phyloP scores from a whole-genome alignment of 2,888 invertebrate genomes.

The Lepas anatifera region DNA sequence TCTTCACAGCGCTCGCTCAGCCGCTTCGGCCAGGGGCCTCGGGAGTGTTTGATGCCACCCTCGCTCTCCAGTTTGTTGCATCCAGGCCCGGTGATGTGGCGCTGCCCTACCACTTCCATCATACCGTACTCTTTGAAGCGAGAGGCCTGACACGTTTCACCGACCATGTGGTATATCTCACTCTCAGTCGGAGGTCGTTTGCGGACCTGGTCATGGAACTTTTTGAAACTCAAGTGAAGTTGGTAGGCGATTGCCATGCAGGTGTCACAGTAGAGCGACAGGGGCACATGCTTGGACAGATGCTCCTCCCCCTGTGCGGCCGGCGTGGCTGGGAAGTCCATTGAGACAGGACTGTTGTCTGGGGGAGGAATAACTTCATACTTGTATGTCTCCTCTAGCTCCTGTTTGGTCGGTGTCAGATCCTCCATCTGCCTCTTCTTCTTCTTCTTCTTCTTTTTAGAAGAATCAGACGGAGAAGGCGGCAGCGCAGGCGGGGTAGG shows the following conservation, averaged over 20 bases:
- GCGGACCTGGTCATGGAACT: background rate
- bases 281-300: conserved; percentile 1
- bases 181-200: background rate
- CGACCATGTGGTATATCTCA: background rate
- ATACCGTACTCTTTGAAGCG: background rate
- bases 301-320: background rate
- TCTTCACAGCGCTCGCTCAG: background rate
- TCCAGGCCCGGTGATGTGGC: background rate
- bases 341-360: background rate
- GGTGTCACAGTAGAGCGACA: background rate
- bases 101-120: background rate
- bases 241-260: conserved; percentile 7
- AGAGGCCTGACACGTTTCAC: background rate
- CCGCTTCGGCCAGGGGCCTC: background rate
- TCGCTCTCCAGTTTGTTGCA: conserved; percentile 1
- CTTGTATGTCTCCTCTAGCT: conserved; percentile 4
- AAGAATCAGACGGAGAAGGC: too few species aligned
- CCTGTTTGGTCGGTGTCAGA: background rate
- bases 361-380: background rate
- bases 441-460: background rate
- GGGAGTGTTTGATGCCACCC: conserved; percentile 3
- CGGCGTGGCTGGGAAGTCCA: background rate
- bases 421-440: background rate
- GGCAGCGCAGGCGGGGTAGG: too few species aligned
- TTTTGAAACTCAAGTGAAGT: background rate